Evolutionary conservation across 2,113 vertebrate species (phyloP), one percentile per base, ranked within the genome.

Genomic region (Semnornis frantzii): DNA sequence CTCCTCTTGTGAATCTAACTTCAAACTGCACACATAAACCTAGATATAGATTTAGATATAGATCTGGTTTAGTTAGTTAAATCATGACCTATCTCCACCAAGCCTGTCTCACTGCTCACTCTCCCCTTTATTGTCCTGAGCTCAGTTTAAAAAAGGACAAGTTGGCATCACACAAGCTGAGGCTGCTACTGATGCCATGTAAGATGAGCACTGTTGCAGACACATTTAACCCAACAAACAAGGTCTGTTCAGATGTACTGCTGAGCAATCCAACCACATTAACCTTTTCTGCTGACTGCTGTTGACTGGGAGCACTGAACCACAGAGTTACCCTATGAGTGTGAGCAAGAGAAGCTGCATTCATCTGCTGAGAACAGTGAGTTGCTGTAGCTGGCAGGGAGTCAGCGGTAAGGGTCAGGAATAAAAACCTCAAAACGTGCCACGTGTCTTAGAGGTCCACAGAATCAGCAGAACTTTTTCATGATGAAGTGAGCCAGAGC

Each of bases 201-300:
- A 91, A 80, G 33, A 63, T 0, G 15, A 87, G 69, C 65, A 83
- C 58, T 21, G 37, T 17, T 64, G 69, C 87, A 87, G 65, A 34
- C 54, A 15, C 65, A 58, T 48, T 81, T 89, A 89, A 81, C 76
- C 82, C 27, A 87, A 59, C 50, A 79, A 74, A 76, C 69, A 83
- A 65, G 73, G 31, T 86, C 80, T 81, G 44, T 55, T 92, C 39
- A 77, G 44, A 84, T 19, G 68, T 18, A 83, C 27, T 54, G 76
- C 90, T 94, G 90, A 96, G 89, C 72, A 90, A 33, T 69, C 54
- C 82, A 90, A 94, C 87, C 82, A 30, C 93, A 92, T 60, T 62
- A 91, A 72, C 95, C 91, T 91, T 62, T 96, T 95, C 76, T 96
- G 95, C 96, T 97, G 95, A 96, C 91, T 94, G 42, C 76, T 83